Evolutionary conservation across 2,113 vertebrate species (phyloP).

Genomic region (Felis catus): DNA sequence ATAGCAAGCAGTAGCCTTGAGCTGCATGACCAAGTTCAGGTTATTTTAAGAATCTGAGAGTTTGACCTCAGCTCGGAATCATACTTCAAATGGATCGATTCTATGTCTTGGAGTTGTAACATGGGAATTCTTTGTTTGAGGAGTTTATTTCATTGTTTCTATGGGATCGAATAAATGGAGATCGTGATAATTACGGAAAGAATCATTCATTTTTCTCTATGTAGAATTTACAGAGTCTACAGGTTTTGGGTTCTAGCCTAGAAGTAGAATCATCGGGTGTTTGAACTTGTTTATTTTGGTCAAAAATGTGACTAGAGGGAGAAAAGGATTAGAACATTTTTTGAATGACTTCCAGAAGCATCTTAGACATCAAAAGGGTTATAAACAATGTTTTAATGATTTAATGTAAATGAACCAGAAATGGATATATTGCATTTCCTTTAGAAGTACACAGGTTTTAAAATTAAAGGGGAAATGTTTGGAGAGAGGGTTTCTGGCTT

Average conservation of each 20-base stretch:
- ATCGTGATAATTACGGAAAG: conserved; percentile 36
- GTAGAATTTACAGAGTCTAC: conserved; percentile 38
- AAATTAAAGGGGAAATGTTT: conserved; percentile 59
- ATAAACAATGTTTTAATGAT: conserved; percentile 74
- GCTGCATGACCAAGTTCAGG: not conserved
- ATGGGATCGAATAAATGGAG: not conserved
- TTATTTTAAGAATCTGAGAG: conserved; percentile 62
- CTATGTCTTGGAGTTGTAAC: conserved; percentile 6
- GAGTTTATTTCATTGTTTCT: conserved; percentile 39
- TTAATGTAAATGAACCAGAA: conserved; percentile 76
- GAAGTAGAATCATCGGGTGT: conserved; percentile 52
- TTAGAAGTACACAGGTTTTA: conserved; percentile 57
- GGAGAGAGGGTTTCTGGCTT: conserved; percentile 63
- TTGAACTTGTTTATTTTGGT: conserved; percentile 71
- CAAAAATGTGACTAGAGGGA: conserved; percentile 61
- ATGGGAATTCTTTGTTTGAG: conserved; percentile 43
- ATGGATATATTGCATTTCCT: conserved; percentile 61
- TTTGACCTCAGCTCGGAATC: conserved; percentile 23
- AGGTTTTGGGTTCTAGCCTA: conserved; percentile 53
- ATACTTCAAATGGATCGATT: conserved; percentile 41
- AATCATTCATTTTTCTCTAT: conserved; percentile 35
- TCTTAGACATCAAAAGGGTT: conserved; percentile 74
- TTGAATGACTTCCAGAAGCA: conserved; percentile 72
- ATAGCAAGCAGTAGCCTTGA: conserved; percentile 25
- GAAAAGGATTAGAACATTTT: conserved; percentile 64